Evolutionary conservation across 2,113 vertebrate genomes (phyloP).

Genomic region (Dicrurus megarhynchus): DNA sequence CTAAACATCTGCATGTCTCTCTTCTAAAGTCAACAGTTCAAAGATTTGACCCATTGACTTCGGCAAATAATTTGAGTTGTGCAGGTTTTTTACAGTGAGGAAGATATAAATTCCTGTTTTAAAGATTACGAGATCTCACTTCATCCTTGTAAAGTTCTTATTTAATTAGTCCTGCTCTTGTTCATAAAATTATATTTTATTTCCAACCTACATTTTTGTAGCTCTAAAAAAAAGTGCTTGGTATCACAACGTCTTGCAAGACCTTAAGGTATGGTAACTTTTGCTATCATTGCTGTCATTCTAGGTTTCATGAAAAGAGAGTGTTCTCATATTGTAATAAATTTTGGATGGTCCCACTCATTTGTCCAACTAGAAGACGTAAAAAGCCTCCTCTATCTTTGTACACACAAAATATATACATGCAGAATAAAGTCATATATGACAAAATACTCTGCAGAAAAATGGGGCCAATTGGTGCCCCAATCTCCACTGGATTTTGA

Average conservation of each 20-base stretch:
- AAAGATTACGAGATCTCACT: neutral
- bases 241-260: neutral
- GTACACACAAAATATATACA: neutral
- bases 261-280: neutral
- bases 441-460: neutral
- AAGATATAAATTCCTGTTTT: neutral
- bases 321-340: neutral
- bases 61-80: neutral
- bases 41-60: neutral
- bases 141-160: neutral
- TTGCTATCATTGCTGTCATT: neutral
- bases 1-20: neutral
- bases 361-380: fast-evolving
- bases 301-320: neutral
- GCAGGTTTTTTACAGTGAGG: neutral
- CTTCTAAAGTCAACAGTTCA: neutral
- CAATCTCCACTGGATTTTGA: neutral
- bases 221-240: neutral
- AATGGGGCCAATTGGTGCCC: fast-evolving
- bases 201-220: fast-evolving
- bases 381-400: neutral
- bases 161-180: neutral
- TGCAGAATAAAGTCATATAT: neutral
- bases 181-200: neutral
- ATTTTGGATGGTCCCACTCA: neutral